Evolutionary conservation across 2,888 invertebrate species (phyloP).

Genomic region (Sepioteuthis lessoniana): DNA sequence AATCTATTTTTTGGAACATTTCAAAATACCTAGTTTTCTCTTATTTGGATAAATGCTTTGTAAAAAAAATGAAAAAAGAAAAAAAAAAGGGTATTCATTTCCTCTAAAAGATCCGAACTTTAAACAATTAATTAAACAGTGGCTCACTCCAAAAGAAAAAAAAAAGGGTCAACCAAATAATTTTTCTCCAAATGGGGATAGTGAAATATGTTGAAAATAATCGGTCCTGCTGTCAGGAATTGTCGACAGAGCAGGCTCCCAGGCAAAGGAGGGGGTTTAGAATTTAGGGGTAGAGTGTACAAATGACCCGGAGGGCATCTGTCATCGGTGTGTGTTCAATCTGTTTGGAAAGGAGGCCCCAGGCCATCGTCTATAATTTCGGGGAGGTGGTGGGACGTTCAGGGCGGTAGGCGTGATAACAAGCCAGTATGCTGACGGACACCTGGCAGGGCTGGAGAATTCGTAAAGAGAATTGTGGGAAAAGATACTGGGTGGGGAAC

Average conservation of each 20-base stretch:
- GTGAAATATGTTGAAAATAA: neutral
- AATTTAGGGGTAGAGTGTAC: neutral
- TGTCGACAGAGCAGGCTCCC: neutral
- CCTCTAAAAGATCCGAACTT: neutral
- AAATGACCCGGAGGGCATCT: neutral
- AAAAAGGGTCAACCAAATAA: neutral
- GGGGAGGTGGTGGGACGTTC: too few relatives aligned
- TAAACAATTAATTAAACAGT: neutral
- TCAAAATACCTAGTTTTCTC: too few relatives aligned
- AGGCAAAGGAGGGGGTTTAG: neutral
- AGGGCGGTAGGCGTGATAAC: neutral
- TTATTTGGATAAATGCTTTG: neutral
- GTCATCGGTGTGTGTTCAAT: neutral
- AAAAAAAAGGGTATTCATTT: neutral
- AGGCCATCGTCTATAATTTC: conserved; percentile 6
- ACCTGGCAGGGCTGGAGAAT: neutral
- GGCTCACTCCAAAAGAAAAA: neutral
- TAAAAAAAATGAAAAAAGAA: neutral
- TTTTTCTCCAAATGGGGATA: too few relatives aligned
- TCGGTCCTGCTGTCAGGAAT: neutral
- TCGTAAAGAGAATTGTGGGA: neutral
- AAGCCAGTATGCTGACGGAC: neutral
- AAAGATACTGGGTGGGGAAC: neutral
- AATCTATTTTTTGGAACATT: too few relatives aligned
- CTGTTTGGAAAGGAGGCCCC: too few relatives aligned